Conservation (phyloP, 2,888 invertebrate genomes). For the Liodrosophila aerea region DNA sequence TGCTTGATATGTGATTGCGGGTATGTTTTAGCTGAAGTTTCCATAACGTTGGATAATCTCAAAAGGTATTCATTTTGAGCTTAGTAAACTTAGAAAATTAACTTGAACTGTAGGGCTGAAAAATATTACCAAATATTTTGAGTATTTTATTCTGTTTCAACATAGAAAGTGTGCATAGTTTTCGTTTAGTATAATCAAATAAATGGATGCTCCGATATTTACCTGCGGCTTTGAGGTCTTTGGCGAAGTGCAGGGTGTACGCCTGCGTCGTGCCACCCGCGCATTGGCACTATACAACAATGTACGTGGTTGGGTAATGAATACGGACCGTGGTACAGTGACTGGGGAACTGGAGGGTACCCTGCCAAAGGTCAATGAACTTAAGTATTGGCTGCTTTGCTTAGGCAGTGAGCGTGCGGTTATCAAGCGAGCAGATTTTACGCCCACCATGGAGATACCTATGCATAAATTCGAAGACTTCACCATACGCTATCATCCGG, state of each 20-base stretch:
- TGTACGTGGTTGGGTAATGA: slow-evolving; percentile 87
- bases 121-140: no score
- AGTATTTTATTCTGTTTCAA: no score
- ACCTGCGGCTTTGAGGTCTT: slow-evolving; percentile 71
- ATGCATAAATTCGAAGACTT: slow-evolving; percentile 83
- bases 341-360: slow-evolving; percentile 85
- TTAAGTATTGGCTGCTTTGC: slow-evolving; percentile 84
- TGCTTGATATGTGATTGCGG: no score
- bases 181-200: slow-evolving; percentile 14
- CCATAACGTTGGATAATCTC: no score
- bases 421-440: slow-evolving; percentile 88
- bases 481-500: slow-evolving; percentile 79
- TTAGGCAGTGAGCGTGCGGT: slow-evolving; percentile 89
- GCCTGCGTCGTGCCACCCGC: slow-evolving; percentile 84
- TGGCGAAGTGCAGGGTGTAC: slow-evolving; percentile 70
- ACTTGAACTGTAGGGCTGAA: no score
- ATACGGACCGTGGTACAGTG: slow-evolving; percentile 85
- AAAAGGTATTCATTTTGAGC: no score
- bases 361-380: slow-evolving; percentile 83
- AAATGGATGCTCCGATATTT: slow-evolving; percentile 50
- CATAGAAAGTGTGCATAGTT: no score
- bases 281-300: slow-evolving; percentile 83
- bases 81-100: no score
- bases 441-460: slow-evolving; percentile 85
- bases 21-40: no score